Percentiles rank a stretch among this genome's conserved stretches.
These are phyloP conservation scores for Coptodon bakossiorum DNA, from an alignment of 2,113 vertebrate species.

Conservation along the genomic window DNA sequence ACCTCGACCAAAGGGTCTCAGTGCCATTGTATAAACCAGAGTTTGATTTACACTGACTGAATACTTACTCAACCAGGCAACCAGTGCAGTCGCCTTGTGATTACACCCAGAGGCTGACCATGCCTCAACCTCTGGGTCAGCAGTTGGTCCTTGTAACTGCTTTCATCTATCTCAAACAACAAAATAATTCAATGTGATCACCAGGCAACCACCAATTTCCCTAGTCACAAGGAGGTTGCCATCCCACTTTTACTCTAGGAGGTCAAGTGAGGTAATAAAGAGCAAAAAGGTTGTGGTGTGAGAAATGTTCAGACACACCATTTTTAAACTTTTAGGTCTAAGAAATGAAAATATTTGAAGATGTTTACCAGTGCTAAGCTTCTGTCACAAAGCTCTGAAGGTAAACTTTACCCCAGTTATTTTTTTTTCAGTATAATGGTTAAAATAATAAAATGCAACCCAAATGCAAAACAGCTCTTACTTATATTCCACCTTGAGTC, in stretches of 20 bases:
- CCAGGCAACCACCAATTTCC: neutral
- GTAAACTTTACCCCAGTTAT: neutral
- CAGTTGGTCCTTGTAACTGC: neutral
- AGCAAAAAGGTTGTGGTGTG: neutral
- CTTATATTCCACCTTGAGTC: neutral
- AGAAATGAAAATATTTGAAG: neutral
- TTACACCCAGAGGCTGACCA: neutral
- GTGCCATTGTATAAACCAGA: neutral
- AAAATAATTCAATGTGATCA: neutral
- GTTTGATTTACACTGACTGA: neutral
- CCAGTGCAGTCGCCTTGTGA: neutral
- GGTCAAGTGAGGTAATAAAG: neutral
- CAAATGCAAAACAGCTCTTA: neutral
- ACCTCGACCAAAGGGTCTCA: neutral
- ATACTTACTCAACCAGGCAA: neutral
- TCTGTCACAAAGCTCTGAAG: neutral
- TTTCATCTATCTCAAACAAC: neutral
- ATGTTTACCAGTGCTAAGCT: neutral
- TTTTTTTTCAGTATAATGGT: neutral
- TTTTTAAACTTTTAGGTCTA: neutral
- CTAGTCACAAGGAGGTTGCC: neutral
- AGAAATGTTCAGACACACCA: neutral
- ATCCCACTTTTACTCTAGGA: neutral
- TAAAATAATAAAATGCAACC: neutral
- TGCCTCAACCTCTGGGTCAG: neutral